Evolutionary conservation across 2,797 vertebrate genomes (phyloP), one percentile per base, ranked within the genome.

Genomic region (Rousettus madagascariensis): DNA sequence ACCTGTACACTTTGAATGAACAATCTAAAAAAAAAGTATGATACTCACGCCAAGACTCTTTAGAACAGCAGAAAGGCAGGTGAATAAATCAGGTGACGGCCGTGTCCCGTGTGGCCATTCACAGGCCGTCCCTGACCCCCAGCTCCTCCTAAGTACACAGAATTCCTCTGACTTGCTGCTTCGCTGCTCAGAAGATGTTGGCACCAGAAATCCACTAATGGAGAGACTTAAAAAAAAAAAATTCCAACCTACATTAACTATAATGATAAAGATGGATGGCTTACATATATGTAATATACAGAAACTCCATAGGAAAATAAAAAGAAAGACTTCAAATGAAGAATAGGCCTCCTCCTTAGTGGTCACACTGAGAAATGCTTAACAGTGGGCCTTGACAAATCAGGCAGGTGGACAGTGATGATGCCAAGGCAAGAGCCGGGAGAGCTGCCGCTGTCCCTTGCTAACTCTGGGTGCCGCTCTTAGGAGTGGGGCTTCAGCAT

Each of bases 401-500:
- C 30, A 38, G n/a, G 5, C 28, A 3, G 33, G n/a, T 63, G 69
- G n/a, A 36, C 0, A 8, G 3, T 28, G 53, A 0, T 0, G 0
- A 6, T 1, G 6, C 20, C 13, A 7, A n/a, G 5, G 15, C 38
- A 49, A 26, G 17, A 24, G 3, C 19, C n/a, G 8, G 15, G 38
- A 30, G 57, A 22, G 2, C 0, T 22, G 2, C 17, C 4, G 0
- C n/a, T 43, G 6, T 7, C 11, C 26, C 4, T 1, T 1, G 16
- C 1, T 7, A 16, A 53, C 26, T 72, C 33, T 46, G 22, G 30
- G 4, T 20, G 1, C 75, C 49, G 20, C 6, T 20, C 65, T 53
- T 57, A 36, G 15, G 28, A 13, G 1, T 20, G 3, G 0, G 0
- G n/a, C 0, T 2, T 30, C 8, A 4, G 1, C 6, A 30, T 43